Percentiles rank a stretch among this genome's conserved stretches.
phyloP scores from a whole-genome alignment of 2,888 invertebrate genomes.

The Dioctria linearis region DNA sequence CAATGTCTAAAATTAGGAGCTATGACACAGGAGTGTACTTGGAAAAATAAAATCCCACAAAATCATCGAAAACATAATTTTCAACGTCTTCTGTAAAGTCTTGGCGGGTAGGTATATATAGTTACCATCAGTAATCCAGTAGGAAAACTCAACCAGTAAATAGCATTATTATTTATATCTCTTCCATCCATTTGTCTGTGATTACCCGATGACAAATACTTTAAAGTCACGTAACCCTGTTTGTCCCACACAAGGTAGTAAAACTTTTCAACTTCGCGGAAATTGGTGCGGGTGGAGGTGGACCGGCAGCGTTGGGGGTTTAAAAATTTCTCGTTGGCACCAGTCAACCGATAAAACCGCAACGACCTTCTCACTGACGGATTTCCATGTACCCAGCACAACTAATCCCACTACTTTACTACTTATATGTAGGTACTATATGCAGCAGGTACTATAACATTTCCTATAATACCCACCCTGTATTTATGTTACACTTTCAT shows the following conservation, averaged over 20 bases:
- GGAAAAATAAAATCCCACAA: no score
- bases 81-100: no score
- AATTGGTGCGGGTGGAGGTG: no score
- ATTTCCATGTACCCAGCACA: conserved; percentile 43
- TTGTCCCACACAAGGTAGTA: conserved; percentile 43
- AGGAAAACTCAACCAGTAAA: not conserved
- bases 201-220: conserved; percentile 54
- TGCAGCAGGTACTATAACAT: not conserved
- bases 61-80: no score
- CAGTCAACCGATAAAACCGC: conserved; percentile 41
- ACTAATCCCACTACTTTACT: conserved; percentile 5
- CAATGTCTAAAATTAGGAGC: no score
- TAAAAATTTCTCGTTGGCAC: conserved; percentile 40
- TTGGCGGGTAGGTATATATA: no score
- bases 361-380: conserved; percentile 45
- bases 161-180: conserved; percentile 49
- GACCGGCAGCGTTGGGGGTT: not conserved
- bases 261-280: conserved; percentile 8
- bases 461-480: not conserved
- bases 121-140: no score
- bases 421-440: not conserved
- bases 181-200: conserved; percentile 42
- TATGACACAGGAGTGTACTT: no score
- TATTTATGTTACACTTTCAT: not conserved
- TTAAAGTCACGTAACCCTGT: conserved; percentile 54